Evolutionary conservation across 2,797 vertebrate genomes (phyloP), one percentile per base, ranked within the genome.

Genomic region (Gymnoscopelus braueri): DNA sequence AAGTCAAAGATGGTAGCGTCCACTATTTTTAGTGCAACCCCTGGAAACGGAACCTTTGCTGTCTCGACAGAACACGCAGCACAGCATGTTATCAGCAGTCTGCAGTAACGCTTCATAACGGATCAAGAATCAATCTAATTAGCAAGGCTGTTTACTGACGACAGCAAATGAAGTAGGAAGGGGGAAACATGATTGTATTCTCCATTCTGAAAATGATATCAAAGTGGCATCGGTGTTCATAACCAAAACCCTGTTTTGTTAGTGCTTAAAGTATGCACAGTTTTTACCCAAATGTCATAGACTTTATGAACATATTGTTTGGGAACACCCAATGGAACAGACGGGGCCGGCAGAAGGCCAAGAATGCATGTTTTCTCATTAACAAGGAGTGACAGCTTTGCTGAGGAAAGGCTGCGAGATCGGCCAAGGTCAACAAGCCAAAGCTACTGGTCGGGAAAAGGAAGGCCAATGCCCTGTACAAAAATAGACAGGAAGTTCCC

Each of bases 341-440:
- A 0, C 50, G 26, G 11, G 3, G 4, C 23, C 60, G 54, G 10
- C 65, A 5, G 39, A 8, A 14, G 23, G 32, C n/a, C n/a, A 62
- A 44, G 13, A 52, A 47, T 29, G 1, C 15, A 39, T n/a, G 24
- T 15, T 24, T 62, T 52, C 23, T 5, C 11, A 0, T 48, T 49
- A 26, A 54, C 39, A 52, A 4, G 58, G 5, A 52, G 2, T 35
- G 7, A 63, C 15, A 68, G 62, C 2, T 52, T 10, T 15, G 50
- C 19, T 35, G n/a, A n/a, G 2, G n/a, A 67, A 14, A 12, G 10
- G 65, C 53, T 52, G 56, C 8, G 6, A 64, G 26, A 23, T 60
- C 58, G 58, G 54, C 60, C 54, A 52, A 68, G 58, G 53, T 39
- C 59, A 67, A 32, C 49, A 74, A 44, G 51, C 59, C 10, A 9